These are phyloP conservation scores for Hippopotamyrus pictus DNA, from an alignment of 2,797 vertebrate genomes.

Conservation along the genomic window DNA sequence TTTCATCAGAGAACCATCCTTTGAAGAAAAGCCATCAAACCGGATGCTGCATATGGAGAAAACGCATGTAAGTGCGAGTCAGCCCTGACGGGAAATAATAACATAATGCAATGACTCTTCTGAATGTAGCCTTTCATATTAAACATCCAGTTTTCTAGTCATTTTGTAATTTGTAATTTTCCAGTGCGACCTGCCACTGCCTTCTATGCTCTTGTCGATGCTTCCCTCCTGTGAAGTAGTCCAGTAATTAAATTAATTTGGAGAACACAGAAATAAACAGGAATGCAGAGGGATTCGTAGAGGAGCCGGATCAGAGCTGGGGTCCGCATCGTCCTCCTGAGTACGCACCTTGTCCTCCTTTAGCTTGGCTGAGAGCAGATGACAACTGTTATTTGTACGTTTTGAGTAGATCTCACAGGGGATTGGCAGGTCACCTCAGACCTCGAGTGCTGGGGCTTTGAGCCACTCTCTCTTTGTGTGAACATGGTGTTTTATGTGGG, in stretches of 20 bases:
- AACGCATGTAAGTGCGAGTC: neutral
- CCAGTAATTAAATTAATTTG: constrained; percentile 20
- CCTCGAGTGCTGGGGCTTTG: neutral
- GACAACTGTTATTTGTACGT: neutral
- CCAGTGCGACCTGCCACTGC: neutral
- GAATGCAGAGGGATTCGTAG: neutral
- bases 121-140: neutral
- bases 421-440: neutral
- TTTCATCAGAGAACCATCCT: constrained; percentile 15
- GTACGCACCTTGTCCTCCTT: neutral
- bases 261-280: constrained; percentile 14
- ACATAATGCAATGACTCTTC: constrained; percentile 2
- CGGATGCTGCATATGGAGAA: neutral
- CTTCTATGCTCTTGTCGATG: neutral
- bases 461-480: neutral
- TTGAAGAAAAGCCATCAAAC: constrained; percentile 21
- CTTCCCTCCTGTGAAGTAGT: neutral
- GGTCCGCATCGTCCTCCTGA: neutral
- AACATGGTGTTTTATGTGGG: neutral
- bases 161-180: constrained; percentile 11
- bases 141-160: constrained; percentile 9
- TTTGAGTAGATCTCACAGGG: neutral
- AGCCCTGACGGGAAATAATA: neutral
- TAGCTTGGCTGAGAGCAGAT: neutral
- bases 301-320: neutral